These are phyloP conservation scores for Carettochelys insculpta DNA, from an alignment of 2,113 vertebrate species.

Conservation along the genomic window DNA sequence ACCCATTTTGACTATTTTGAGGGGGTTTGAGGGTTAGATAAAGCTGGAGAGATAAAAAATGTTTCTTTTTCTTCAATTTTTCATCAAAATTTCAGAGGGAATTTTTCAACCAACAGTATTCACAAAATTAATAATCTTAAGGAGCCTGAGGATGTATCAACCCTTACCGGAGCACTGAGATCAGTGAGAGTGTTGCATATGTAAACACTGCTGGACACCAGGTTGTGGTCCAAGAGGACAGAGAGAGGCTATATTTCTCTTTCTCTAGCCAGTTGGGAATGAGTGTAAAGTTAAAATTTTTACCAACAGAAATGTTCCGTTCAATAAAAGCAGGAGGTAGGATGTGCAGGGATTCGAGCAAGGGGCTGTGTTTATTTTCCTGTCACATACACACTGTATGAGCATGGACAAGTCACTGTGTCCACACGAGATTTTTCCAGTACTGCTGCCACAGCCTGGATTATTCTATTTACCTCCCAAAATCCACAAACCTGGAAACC, in stretches of 20 bases:
- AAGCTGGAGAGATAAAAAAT: neutral
- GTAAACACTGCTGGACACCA: neutral
- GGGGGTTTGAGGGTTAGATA: neutral
- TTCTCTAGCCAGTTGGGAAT: neutral
- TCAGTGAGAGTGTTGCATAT: accelerated
- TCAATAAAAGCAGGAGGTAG: neutral
- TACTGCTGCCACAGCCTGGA: accelerated
- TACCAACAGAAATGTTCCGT: neutral
- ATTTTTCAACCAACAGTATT: neutral
- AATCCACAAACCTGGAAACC: no score
- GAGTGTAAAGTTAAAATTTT: neutral
- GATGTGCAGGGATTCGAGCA: neutral
- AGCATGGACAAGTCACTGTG: neutral
- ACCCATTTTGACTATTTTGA: neutral
- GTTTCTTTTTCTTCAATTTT: neutral
- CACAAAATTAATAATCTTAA: neutral
- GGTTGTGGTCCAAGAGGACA: neutral
- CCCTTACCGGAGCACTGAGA: neutral
- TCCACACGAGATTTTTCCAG: neutral
- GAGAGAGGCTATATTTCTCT: neutral
- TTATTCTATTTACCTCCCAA: no score
- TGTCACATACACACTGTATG: neutral
- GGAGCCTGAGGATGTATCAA: neutral
- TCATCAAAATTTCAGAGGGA: neutral
- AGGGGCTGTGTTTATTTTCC: neutral